Evolutionary conservation across 2,888 invertebrate species (phyloP).

Genomic region (Apoderus coryli): DNA sequence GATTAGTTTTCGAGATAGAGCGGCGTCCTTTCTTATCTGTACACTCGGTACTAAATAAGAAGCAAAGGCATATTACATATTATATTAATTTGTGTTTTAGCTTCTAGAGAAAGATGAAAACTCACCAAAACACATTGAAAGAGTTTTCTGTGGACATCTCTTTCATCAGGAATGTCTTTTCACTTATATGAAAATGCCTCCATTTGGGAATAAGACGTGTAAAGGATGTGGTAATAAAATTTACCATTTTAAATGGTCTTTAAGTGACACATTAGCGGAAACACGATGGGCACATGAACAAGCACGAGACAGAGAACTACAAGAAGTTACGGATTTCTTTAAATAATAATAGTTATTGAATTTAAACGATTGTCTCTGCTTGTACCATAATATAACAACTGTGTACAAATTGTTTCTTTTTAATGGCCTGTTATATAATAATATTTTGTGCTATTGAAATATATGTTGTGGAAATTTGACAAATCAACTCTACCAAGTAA

Average conservation of each 20-base stretch:
- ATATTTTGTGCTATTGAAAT: no score
- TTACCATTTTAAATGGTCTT: constrained; percentile 59
- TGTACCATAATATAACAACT: no score
- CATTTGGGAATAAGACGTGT: constrained; percentile 62
- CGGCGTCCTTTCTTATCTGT: no score
- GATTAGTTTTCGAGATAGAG: constrained; percentile 3
- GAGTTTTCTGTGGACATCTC: constrained; percentile 58
- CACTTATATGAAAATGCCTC: constrained; percentile 53
- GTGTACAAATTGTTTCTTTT: no score
- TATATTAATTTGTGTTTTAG: constrained; percentile 25
- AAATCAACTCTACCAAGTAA: no score
- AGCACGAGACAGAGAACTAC: constrained; percentile 55
- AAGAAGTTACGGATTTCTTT: constrained; percentile 61
- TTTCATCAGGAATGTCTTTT: constrained; percentile 56
- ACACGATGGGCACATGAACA: constrained; percentile 66
- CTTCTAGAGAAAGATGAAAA: constrained; percentile 41
- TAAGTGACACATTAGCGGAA: constrained; percentile 53
- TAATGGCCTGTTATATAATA: no score
- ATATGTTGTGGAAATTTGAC: no score
- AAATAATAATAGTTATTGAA: no score
- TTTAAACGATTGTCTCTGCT: no score
- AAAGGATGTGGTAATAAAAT: constrained; percentile 45
- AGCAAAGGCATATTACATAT: no score
- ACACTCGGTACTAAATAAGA: no score
- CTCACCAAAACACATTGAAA: constrained; percentile 45